These are phyloP conservation scores for Notodonta ziczac DNA, from an alignment of 2,888 invertebrate genomes.

Conservation along the genomic window DNA sequence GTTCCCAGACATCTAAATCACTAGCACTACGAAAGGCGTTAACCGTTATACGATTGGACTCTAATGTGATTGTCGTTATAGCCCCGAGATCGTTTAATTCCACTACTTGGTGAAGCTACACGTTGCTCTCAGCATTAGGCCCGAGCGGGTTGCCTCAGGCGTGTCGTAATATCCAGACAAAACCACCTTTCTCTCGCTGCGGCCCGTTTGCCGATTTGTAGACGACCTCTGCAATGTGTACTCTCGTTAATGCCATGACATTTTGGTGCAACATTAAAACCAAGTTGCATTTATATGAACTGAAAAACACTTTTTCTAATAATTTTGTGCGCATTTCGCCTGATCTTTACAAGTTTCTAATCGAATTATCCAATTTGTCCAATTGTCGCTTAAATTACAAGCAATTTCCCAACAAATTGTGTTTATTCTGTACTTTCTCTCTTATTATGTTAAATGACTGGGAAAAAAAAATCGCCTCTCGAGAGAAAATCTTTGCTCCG, in stretches of 20 bases:
- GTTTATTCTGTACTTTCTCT: constrained; percentile 7
- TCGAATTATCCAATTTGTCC: constrained; percentile 6
- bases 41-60: background rate
- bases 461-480: constrained; percentile 13
- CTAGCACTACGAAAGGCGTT: background rate
- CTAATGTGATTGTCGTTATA: background rate
- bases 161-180: constrained; percentile 49
- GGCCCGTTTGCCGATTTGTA: constrained; percentile 23
- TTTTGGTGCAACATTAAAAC: background rate
- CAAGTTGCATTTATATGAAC: background rate
- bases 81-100: background rate
- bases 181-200: constrained; percentile 55
- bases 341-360: background rate
- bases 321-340: background rate
- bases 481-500: background rate
- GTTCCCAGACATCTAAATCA: background rate
- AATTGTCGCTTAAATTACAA: constrained; percentile 15
- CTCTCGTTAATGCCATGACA: constrained; percentile 7
- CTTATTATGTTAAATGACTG: constrained; percentile 17
- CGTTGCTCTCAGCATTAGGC: constrained; percentile 8
- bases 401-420: constrained; percentile 14
- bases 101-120: constrained; percentile 14
- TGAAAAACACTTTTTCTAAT: background rate
- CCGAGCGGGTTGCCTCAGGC: constrained; percentile 20
- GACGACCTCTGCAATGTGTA: constrained; percentile 19